Evolutionary conservation across 2,113 vertebrate species (phyloP).

Genomic region (Taxidea taxus): DNA sequence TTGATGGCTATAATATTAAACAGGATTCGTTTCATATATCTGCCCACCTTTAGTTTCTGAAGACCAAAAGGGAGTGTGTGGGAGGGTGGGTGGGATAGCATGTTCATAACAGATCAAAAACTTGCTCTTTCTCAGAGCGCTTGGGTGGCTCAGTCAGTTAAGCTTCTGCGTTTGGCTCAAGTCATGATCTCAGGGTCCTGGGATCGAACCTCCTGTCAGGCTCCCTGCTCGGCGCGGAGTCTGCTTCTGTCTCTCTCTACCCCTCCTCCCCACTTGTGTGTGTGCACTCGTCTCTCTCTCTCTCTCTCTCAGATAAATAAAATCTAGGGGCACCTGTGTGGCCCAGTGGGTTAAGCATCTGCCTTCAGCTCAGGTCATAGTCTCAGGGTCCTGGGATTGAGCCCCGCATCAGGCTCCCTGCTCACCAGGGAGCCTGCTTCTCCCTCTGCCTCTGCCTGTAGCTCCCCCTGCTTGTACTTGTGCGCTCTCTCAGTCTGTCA

Average conservation of each 20-base stretch:
- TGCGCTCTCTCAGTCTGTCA: no score
- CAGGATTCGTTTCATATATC: background rate
- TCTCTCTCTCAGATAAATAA: background rate
- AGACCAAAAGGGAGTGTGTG: background rate
- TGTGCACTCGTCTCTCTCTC: no score
- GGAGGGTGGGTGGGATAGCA: accelerated
- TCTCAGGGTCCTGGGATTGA: no score
- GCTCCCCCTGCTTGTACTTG: no score
- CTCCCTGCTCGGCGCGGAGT: background rate
- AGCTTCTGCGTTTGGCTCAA: background rate
- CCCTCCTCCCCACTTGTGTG: no score
- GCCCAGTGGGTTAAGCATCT: no score
- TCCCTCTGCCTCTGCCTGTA: no score
- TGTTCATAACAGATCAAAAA: background rate
- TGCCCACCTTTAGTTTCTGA: background rate
- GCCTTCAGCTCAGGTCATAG: no score
- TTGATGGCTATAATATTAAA: background rate
- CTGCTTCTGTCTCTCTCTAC: background rate
- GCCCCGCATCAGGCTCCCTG: no score
- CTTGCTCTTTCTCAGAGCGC: background rate
- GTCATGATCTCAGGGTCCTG: background rate
- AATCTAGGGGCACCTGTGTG: background rate
- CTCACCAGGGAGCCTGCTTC: no score
- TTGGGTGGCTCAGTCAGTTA: background rate
- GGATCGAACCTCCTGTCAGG: background rate